phyloP scores from a whole-genome alignment of 2,113 vertebrate species.

The Chelonoidis abingdonii region DNA sequence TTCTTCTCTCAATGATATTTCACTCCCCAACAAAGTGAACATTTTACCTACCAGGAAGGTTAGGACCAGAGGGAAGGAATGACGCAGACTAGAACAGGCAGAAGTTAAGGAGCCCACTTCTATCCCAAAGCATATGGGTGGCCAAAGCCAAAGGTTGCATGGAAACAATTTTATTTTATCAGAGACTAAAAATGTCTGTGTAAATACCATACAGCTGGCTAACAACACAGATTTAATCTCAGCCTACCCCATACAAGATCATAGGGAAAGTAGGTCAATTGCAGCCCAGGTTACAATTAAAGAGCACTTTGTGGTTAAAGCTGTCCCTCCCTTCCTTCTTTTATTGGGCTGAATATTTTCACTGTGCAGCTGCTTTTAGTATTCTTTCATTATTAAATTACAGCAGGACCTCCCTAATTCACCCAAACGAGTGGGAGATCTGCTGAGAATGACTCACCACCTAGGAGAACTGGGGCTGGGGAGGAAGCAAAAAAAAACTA shows the following conservation, averaged over 20 bases:
- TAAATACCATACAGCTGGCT: conserved; percentile 6
- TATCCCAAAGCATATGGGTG: background rate
- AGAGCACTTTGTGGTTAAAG: background rate
- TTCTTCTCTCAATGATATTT: background rate
- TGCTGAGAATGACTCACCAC: background rate
- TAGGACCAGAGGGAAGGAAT: background rate
- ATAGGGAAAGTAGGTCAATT: conserved; percentile 21
- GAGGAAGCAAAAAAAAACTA: background rate
- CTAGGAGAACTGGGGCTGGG: background rate
- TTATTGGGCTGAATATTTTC: background rate
- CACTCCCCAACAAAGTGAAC: background rate
- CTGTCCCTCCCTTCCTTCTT: background rate
- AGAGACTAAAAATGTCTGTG: background rate
- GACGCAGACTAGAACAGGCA: background rate
- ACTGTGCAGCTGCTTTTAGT: conserved; percentile 1
- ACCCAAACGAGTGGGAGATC: conserved; percentile 4
- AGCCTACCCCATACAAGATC: background rate
- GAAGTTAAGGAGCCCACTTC: background rate
- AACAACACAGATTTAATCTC: background rate
- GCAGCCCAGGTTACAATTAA: conserved; percentile 20
- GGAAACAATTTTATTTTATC: background rate
- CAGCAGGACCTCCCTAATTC: background rate
- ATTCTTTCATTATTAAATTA: conserved; percentile 27
- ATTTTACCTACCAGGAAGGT: background rate
- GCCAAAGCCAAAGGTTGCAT: background rate